phyloP scores from a whole-genome alignment of 2,113 vertebrate genomes.

The Thermophis baileyi region DNA sequence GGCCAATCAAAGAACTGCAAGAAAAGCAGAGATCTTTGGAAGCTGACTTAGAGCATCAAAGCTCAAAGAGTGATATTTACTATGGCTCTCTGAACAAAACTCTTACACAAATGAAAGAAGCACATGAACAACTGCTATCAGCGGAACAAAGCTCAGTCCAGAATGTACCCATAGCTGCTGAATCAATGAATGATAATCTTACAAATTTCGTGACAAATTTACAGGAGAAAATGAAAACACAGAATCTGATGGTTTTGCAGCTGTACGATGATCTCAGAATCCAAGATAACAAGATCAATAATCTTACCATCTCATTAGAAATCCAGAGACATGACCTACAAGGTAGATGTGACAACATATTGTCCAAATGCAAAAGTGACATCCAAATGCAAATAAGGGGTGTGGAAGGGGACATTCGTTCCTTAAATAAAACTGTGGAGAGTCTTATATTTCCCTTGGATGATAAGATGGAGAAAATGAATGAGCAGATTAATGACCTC shows the following conservation, averaged over 20 bases:
- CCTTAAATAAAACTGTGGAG: slow-evolving; percentile 71
- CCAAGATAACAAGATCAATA: slow-evolving; percentile 71
- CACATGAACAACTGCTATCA: slow-evolving; percentile 55
- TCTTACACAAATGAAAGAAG: slow-evolving; percentile 66
- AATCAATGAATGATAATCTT: slow-evolving; percentile 39
- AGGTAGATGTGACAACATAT: slow-evolving; percentile 61
- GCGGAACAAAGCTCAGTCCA: slow-evolving; percentile 35
- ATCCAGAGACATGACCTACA: slow-evolving; percentile 61
- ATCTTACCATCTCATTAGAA: slow-evolving; percentile 64
- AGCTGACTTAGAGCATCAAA: slow-evolving; percentile 58
- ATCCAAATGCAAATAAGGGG: slow-evolving; percentile 64
- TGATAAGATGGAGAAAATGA: slow-evolving; percentile 72
- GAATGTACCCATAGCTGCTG: slow-evolving; percentile 20
- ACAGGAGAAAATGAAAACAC: slow-evolving; percentile 67
- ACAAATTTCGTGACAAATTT: slow-evolving; percentile 60
- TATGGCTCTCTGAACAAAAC: slow-evolving; percentile 71
- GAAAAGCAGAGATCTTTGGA: slow-evolving; percentile 67
- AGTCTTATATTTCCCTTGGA: slow-evolving; percentile 66
- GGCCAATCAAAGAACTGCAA: slow-evolving; percentile 66
- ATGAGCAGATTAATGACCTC: slow-evolving; percentile 75
- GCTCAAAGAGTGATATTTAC: slow-evolving; percentile 51
- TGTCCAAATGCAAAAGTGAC: slow-evolving; percentile 64
- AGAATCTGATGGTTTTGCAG: slow-evolving; percentile 65
- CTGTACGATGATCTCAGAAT: slow-evolving; percentile 65
- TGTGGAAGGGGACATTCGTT: slow-evolving; percentile 56